Evolutionary conservation across 1,140 invertebrate species (phyloP), one percentile per base, ranked within the genome.

Genomic region (Acromyrmex charruanus): DNA sequence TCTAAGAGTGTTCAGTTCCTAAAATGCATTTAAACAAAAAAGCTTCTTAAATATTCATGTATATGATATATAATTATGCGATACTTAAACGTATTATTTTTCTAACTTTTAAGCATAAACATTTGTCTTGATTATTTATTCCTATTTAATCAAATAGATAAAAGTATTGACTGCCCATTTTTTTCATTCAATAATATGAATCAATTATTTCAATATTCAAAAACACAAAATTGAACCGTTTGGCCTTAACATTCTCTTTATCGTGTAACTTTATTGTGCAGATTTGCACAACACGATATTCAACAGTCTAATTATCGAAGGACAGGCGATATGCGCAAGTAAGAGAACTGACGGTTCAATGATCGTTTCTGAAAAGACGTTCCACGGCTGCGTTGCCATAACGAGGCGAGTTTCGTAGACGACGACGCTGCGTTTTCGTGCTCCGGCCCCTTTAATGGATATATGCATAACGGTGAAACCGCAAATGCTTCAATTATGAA

Each of bases 401-500:
- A 90, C 88, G 89, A 90, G 89, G 69, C 74, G 89, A 90, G 89
- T 90, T 90, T 85, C 81, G 74, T n/a, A 65, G 58, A 65, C 58
- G 88, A 84, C 35, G 53, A 87, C 71, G 87, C 44, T 66, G 68
- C 87, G 75, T 91, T 91, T 89, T 88, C 79, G 77, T 86, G 86
- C 86, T 86, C 77, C 79, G 79, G 82, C 65, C 79, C 72, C 88
- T 92, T 91, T 88, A 85, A 87, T 81, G 82, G 90, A 89, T 92
- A 91, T 91, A 91, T 90, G 92, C 88, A 90, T 91, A 90, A 93
- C 88, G 89, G 77, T 85, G 88, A 86, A 88, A 93, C 93, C 92
- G 91, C 93, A 93, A 94, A 93, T 93, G 93, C 93, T 92, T 94
- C 93, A 94, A 93, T 94, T 95, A 94, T 94, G 94, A 94, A 94